These are phyloP conservation scores for Trichomycterus rosablanca DNA, from an alignment of 2,113 vertebrate species.

Conservation along the genomic window DNA sequence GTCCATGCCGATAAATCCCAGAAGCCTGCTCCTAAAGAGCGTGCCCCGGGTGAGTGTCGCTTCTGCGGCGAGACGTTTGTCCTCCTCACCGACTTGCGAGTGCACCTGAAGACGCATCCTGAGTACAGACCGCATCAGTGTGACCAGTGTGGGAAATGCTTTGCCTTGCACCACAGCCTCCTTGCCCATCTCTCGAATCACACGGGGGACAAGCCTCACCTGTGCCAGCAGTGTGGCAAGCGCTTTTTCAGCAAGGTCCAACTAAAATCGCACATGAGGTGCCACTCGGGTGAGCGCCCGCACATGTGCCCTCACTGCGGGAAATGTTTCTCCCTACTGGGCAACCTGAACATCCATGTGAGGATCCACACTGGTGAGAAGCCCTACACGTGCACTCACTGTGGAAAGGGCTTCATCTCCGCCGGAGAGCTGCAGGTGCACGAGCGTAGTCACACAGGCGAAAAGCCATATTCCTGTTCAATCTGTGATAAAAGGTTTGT, in stretches of 20 bases:
- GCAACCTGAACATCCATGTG: slow-evolving; percentile 65
- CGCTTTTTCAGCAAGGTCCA: slow-evolving; percentile 61
- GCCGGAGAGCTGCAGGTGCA: slow-evolving; percentile 67
- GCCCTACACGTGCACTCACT: slow-evolving; percentile 63
- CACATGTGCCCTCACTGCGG: slow-evolving; percentile 64
- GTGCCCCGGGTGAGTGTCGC: slow-evolving; percentile 53
- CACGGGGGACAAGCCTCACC: slow-evolving; percentile 55
- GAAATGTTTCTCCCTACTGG: slow-evolving; percentile 60
- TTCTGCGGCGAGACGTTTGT: slow-evolving; percentile 60
- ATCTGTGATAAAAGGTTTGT: slow-evolving; percentile 64
- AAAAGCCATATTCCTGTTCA: slow-evolving; percentile 59
- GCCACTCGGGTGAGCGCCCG: slow-evolving; percentile 59
- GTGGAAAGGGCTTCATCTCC: slow-evolving; percentile 61
- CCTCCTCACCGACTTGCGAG: slow-evolving; percentile 59
- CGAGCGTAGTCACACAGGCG: slow-evolving; percentile 63
- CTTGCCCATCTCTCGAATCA: slow-evolving; percentile 54
- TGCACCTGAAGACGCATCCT: slow-evolving; percentile 63
- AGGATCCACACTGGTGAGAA: slow-evolving; percentile 66
- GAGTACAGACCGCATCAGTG: slow-evolving; percentile 54
- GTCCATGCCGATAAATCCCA: slow-evolving; percentile 46
- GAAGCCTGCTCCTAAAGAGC: slow-evolving; percentile 26
- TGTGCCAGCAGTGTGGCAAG: slow-evolving; percentile 65
- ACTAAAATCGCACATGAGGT: slow-evolving; percentile 61
- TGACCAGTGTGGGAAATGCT: slow-evolving; percentile 60
- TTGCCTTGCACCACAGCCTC: slow-evolving; percentile 51